Conservation (phyloP, 2,113 vertebrate genomes). For the Gymnorhina tibicen region DNA sequence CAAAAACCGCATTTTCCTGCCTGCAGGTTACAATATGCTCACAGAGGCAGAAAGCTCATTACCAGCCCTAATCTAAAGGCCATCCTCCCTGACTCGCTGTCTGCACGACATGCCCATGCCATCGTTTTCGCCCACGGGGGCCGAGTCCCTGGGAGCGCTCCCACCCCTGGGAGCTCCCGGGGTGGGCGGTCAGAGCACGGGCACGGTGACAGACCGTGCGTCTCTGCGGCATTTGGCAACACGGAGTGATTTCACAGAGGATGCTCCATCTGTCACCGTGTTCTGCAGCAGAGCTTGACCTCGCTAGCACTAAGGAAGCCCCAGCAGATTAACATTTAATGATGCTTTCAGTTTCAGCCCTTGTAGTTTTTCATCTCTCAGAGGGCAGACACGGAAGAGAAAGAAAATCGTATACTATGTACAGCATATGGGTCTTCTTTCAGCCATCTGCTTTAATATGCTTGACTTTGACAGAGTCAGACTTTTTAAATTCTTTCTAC, state of each 20-base stretch:
- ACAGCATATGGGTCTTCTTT: neutral
- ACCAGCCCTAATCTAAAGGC: neutral
- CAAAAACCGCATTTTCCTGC: neutral
- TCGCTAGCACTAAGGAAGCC: conserved; percentile 8
- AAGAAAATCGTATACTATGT: neutral
- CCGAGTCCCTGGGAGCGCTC: neutral
- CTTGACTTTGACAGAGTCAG: neutral
- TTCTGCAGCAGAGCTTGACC: conserved; percentile 41
- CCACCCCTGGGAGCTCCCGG: neutral
- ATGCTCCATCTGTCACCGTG: conserved; percentile 53
- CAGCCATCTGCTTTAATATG: neutral
- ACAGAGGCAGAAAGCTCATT: neutral
- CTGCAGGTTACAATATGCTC: neutral
- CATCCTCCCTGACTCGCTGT: neutral
- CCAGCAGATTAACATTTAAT: conserved; percentile 66
- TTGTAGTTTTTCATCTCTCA: conserved; percentile 36
- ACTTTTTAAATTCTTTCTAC: neutral
- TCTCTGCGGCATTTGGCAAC: neutral
- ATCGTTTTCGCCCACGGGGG: accelerated
- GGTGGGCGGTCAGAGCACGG: neutral
- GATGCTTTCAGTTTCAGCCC: conserved; percentile 48
- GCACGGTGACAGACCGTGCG: neutral
- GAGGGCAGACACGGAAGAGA: neutral
- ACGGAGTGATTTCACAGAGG: neutral
- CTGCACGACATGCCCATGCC: accelerated